These are phyloP conservation scores for Heliconius charithonia DNA, from an alignment of 2,888 invertebrate genomes.

Conservation along the genomic window DNA sequence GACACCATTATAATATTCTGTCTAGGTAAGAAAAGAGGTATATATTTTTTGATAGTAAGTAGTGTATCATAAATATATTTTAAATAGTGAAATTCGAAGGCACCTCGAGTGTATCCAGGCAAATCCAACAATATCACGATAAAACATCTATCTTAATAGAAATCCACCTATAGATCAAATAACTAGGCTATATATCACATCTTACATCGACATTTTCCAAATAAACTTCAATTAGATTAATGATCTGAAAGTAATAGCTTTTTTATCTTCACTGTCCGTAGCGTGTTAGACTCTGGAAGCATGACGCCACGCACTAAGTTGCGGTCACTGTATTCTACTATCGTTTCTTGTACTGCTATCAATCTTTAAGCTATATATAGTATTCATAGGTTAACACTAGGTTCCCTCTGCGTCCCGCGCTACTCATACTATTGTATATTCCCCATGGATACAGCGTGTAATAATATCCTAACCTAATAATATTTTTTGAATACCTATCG, in stretches of 20 bases:
- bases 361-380: background rate
- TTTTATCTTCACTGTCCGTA: constrained; percentile 11
- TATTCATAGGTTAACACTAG: background rate
- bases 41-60: too few relatives aligned
- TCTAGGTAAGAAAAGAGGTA: too few relatives aligned
- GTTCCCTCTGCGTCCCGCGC: too few relatives aligned
- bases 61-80: too few relatives aligned
- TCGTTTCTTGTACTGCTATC: background rate
- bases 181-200: background rate
- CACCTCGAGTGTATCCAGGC: too few relatives aligned
- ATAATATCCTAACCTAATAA: background rate
- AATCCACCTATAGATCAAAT: background rate
- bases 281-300: background rate
- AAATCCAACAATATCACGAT: too few relatives aligned
- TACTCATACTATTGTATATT: too few relatives aligned
- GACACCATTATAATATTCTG: too few relatives aligned
- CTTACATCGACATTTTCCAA: background rate
- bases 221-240: constrained; percentile 15
- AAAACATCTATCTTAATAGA: background rate
- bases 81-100: too few relatives aligned
- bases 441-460: too few relatives aligned
- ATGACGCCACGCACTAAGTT: background rate
- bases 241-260: constrained; percentile 19
- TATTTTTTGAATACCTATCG: background rate
- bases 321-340: background rate